Evolutionary conservation across 2,113 vertebrate genomes (phyloP).

Genomic region (Numida meleagris): DNA sequence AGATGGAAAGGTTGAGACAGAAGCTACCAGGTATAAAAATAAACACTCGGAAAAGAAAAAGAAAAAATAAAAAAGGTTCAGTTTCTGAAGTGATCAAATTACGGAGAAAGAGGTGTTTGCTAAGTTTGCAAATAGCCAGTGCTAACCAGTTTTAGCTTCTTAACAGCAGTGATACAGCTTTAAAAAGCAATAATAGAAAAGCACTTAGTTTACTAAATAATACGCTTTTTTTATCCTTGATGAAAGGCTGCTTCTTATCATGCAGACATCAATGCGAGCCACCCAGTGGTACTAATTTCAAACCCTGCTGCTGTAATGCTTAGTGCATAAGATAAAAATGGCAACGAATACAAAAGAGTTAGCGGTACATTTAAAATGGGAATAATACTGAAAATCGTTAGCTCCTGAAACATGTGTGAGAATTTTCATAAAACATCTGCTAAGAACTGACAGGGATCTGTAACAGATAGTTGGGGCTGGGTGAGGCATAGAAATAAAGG

Average conservation of each 20-base stretch:
- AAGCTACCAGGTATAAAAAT: constrained; percentile 7
- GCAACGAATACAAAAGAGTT: constrained; percentile 11
- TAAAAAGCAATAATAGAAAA: constrained; percentile 31
- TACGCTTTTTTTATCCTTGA: neutral
- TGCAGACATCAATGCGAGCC: neutral
- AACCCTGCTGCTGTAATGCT: neutral
- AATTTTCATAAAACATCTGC: neutral
- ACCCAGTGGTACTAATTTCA: constrained; percentile 43
- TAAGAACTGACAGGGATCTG: neutral
- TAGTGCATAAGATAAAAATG: constrained; percentile 26
- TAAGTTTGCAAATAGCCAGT: neutral
- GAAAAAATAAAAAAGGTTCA: neutral
- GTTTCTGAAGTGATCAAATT: constrained; percentile 5
- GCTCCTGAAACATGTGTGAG: neutral
- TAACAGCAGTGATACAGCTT: constrained; percentile 1
- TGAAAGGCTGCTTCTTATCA: constrained; percentile 30
- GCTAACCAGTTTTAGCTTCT: neutral
- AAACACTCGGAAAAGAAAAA: neutral
- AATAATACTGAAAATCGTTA: constrained; percentile 19
- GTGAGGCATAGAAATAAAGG: constrained; percentile 2
- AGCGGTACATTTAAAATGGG: neutral
- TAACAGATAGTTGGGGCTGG: neutral
- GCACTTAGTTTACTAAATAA: constrained; percentile 59
- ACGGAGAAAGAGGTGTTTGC: neutral
- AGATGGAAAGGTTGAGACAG: neutral